Percentiles rank a stretch among this genome's conserved stretches.
These are phyloP conservation scores for Fistularia tabacaria DNA, from an alignment of 2,797 vertebrate genomes.

Conservation along the genomic window DNA sequence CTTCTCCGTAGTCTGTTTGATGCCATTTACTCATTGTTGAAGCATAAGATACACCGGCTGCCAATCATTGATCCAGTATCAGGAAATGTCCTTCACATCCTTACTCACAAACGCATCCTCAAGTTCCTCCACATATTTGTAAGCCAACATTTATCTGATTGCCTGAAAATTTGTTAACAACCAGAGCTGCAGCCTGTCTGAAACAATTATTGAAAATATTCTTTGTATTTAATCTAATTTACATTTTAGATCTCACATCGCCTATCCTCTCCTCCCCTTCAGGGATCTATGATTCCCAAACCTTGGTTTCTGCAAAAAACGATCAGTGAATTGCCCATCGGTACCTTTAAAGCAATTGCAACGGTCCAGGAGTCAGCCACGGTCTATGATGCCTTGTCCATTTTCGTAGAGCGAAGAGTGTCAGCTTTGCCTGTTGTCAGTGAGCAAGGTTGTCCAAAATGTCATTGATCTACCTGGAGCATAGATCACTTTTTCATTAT, in stretches of 20 bases:
- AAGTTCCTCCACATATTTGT: slow-evolving; percentile 99
- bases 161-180: background rate
- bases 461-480: too few relatives aligned
- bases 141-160: slow-evolving; percentile 51
- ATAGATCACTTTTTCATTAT: background rate
- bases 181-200: background rate
- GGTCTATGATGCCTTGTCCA: slow-evolving; percentile 81
- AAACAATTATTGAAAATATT: background rate
- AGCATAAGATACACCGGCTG: slow-evolving; percentile 98
- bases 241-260: background rate
- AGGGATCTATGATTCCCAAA: slow-evolving; percentile 86
- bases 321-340: slow-evolving; percentile 84
- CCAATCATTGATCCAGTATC: slow-evolving; percentile 94
- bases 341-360: slow-evolving; percentile 87
- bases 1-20: slow-evolving; percentile 86
- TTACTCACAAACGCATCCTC: slow-evolving; percentile 99
- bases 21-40: slow-evolving; percentile 95
- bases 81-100: slow-evolving; percentile 97
- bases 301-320: slow-evolving; percentile 85
- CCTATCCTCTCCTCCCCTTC: background rate
- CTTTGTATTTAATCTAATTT: background rate
- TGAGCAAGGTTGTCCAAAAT: slow-evolving; percentile 71
- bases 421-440: slow-evolving; percentile 91
- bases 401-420: slow-evolving; percentile 91
- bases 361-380: slow-evolving; percentile 83